These are phyloP conservation scores for Calliphora vomitoria DNA, from an alignment of 2,888 invertebrate genomes.

Conservation along the genomic window DNA sequence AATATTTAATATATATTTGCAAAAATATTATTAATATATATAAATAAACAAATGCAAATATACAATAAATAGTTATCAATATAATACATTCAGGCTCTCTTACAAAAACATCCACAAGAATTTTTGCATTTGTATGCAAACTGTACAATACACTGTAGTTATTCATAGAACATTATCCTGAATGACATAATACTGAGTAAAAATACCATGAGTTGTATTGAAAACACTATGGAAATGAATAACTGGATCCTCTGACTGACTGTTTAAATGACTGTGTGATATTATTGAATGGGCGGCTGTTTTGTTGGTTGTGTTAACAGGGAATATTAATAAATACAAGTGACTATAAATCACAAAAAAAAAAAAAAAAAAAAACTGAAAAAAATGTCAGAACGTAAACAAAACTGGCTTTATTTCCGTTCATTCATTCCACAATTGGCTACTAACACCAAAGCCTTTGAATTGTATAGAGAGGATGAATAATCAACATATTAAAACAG, in stretches of 20 bases:
- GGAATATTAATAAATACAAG: slow-evolving; percentile 56
- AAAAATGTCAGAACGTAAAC: not conserved
- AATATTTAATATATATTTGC: slow-evolving; percentile 12
- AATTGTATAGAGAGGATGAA: slow-evolving; percentile 5
- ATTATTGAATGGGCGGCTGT: not conserved
- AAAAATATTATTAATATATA: slow-evolving; percentile 25
- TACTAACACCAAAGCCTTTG: slow-evolving; percentile 14
- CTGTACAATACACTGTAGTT: not conserved
- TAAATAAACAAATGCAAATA: slow-evolving; percentile 16
- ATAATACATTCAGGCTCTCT: slow-evolving; percentile 7
- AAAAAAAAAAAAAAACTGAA: not conserved
- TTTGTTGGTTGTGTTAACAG: slow-evolving; percentile 22
- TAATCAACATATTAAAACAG: slow-evolving; percentile 20
- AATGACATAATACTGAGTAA: slow-evolving; percentile 29
- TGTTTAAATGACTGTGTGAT: slow-evolving; percentile 13
- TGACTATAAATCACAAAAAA: slow-evolving; percentile 42
- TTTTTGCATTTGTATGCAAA: not conserved
- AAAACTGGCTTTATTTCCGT: slow-evolving; percentile 43
- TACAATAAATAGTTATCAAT: slow-evolving; percentile 42
- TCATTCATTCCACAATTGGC: slow-evolving; percentile 33
- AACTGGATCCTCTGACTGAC: slow-evolving; percentile 3
- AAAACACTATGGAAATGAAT: slow-evolving; percentile 45
- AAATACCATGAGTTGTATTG: slow-evolving; percentile 21
- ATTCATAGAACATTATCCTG: slow-evolving; percentile 5
- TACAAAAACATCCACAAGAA: not conserved